Percentiles rank a stretch among this genome's conserved stretches.
phyloP scores from a whole-genome alignment of 2,797 vertebrate species.

The Microhierax caerulescens region DNA sequence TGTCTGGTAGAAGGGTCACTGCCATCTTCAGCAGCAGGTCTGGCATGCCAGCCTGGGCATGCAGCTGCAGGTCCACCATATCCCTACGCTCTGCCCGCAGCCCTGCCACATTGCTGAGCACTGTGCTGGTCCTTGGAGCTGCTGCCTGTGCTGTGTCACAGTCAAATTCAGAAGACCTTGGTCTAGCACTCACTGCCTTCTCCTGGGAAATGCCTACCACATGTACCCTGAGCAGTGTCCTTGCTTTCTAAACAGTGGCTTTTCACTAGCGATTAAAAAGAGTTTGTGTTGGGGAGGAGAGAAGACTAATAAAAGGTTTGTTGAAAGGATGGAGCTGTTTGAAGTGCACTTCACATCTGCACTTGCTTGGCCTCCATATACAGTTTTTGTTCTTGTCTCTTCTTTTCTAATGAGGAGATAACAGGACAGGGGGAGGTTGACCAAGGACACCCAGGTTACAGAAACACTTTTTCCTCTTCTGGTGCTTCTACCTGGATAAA shows the following conservation, averaged over 20 bases:
- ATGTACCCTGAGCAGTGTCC: background rate
- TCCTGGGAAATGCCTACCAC: background rate
- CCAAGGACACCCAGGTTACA: background rate
- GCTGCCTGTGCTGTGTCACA: background rate
- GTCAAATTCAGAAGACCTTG: background rate
- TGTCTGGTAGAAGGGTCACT: background rate
- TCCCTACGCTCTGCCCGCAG: background rate
- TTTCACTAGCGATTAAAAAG: slow-evolving; percentile 16
- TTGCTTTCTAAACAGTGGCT: background rate
- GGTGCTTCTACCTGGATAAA: background rate
- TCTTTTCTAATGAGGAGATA: background rate
- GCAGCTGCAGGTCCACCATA: background rate
- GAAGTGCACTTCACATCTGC: slow-evolving; percentile 35
- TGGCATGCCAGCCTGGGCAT: background rate
- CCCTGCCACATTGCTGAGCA: background rate
- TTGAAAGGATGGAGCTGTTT: slow-evolving; percentile 28
- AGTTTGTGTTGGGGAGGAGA: background rate
- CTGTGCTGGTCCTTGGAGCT: background rate
- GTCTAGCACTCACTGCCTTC: background rate
- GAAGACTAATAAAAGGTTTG: slow-evolving; percentile 16
- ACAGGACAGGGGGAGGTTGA: background rate
- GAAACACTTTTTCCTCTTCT: background rate
- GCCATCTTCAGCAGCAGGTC: background rate
- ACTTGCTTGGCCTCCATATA: background rate
- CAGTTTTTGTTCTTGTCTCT: background rate